phyloP scores from a whole-genome alignment of 2,888 invertebrate species.

The Metallyticus violacea region DNA sequence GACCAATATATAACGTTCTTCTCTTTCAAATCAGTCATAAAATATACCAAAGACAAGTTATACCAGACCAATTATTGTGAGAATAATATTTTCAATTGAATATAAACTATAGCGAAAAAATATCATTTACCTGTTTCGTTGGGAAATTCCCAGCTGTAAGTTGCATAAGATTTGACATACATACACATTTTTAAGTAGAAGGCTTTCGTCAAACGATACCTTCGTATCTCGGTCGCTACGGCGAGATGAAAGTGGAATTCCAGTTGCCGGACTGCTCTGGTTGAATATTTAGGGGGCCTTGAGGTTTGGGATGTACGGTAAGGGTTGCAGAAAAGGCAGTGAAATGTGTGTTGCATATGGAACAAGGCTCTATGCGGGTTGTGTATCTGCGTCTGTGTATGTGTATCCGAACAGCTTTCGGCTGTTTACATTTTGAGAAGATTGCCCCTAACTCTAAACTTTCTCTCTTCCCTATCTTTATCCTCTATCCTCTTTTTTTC shows the following conservation, averaged over 20 bases:
- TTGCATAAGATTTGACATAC: no score
- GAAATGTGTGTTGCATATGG: conserved; percentile 21
- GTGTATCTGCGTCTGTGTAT: no score
- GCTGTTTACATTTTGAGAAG: background rate
- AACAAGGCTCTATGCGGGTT: background rate
- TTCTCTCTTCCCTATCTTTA: background rate
- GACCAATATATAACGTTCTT: no score
- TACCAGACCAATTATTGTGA: no score
- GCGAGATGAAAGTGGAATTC: background rate
- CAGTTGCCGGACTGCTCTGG: background rate
- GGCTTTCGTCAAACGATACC: background rate
- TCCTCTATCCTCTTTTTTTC: background rate
- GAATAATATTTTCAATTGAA: no score
- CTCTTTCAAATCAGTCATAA: no score
- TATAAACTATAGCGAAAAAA: no score
- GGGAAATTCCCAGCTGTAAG: no score
- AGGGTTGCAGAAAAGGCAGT: background rate
- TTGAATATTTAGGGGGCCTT: background rate
- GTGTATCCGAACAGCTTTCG: background rate
- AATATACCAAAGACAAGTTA: no score
- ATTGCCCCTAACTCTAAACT: background rate
- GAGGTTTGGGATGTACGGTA: background rate
- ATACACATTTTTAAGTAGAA: no score
- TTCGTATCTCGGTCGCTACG: background rate
- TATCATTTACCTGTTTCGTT: no score